A percentile compares a stretch with the other conserved stretches of the same genome.
phyloP scores from a whole-genome alignment of 1,140 invertebrate genomes.

The Drosophila setifemur region DNA sequence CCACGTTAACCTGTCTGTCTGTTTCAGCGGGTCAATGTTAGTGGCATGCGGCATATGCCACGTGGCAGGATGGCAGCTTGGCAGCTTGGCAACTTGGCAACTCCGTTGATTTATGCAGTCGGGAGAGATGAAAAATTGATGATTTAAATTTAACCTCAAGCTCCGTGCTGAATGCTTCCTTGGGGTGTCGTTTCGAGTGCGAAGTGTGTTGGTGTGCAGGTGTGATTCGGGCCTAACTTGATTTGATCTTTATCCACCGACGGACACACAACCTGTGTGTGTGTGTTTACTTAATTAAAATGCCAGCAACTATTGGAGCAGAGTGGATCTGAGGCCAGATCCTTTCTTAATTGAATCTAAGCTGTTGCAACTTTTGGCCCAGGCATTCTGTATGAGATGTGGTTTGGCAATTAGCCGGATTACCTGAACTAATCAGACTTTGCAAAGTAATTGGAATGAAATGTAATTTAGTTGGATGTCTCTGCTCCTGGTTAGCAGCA shows the following conservation, averaged over 20 bases:
- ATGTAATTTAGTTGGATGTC: slow-evolving; percentile 34
- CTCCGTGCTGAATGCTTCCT: slow-evolving; percentile 34
- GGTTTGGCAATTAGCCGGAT: slow-evolving; percentile 29
- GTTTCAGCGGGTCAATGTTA: slow-evolving; percentile 31
- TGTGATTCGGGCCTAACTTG: slow-evolving; percentile 16
- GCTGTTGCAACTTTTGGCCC: slow-evolving; percentile 5
- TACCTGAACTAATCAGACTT: slow-evolving; percentile 26
- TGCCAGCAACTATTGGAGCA: slow-evolving; percentile 11
- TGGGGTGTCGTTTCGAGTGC: slow-evolving; percentile 36
- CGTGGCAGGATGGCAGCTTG: slow-evolving; percentile 25
- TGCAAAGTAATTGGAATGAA: slow-evolving; percentile 20
- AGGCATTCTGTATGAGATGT: not conserved
- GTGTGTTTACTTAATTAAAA: slow-evolving; percentile 47
- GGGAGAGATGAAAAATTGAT: slow-evolving; percentile 65
- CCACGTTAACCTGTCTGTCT: slow-evolving; percentile 36
- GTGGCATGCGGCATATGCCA: slow-evolving; percentile 39
- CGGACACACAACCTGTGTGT: not conserved
- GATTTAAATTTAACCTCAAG: slow-evolving; percentile 43
- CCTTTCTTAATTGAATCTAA: slow-evolving; percentile 24
- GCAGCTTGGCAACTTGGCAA: slow-evolving; percentile 20
- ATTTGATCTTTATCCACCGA: slow-evolving; percentile 31
- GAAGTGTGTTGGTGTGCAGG: not conserved
- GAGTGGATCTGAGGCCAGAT: not conserved
- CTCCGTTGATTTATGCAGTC: slow-evolving; percentile 60
- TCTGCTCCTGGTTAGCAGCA: not conserved